These are phyloP conservation scores for Xanthorhoe spadicearia DNA, from an alignment of 2,888 invertebrate genomes.

Conservation along the genomic window DNA sequence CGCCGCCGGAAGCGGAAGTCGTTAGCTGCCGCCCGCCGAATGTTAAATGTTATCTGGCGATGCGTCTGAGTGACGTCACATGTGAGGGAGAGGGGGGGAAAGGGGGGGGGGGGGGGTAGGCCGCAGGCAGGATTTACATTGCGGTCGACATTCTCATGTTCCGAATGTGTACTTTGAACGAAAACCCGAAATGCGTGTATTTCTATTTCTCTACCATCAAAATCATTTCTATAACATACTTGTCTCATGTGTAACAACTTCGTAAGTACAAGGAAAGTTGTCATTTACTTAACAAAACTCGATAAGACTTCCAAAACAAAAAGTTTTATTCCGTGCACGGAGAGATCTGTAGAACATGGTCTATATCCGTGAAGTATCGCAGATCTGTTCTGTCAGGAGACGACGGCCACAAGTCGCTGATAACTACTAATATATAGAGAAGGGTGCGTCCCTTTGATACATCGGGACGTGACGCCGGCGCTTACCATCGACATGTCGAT, in stretches of 20 bases:
- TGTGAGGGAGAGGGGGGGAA: neutral
- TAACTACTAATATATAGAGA: no score
- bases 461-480: no score
- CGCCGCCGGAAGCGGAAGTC: conserved; percentile 75
- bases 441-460: no score
- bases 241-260: neutral
- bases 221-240: neutral
- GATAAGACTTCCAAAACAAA: no score
- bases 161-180: neutral
- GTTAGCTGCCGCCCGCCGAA: conserved; percentile 59
- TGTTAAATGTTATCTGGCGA: conserved; percentile 52
- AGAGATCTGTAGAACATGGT: no score
- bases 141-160: neutral
- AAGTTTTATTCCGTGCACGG: no score
- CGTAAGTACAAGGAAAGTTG: neutral
- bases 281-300: no score
- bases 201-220: neutral
- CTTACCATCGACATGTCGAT: no score
- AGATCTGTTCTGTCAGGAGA: no score
- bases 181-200: neutral
- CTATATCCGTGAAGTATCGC: no score
- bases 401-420: no score
- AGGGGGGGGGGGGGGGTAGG: neutral
- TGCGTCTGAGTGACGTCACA: conserved; percentile 38
- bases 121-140: neutral